Evolutionary conservation across 37 sponge, comb jelly and placozoan genomes (phyloP), one percentile per base, ranked within the genome.

Genomic region (Amphimedon queenslandica): DNA sequence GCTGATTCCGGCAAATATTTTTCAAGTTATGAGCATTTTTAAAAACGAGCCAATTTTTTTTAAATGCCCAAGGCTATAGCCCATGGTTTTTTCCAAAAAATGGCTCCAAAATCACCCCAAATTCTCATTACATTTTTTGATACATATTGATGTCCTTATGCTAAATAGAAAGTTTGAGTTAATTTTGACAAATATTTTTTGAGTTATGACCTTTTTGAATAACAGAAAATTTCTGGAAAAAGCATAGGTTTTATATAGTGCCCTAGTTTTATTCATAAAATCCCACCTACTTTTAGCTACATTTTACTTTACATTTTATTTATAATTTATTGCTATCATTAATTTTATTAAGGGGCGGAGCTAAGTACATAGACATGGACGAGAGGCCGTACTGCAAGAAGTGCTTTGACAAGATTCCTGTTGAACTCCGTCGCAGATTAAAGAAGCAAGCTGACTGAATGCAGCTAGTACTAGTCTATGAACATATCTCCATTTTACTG

Each of bases 351-450:
- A 93, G 91, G 60, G 82, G 83, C 34, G 95, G 91, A 0, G 87
- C 91, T 28, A 88, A 95, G 16, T 96, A 83, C 82, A 74, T 91
- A 3, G 96, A 93, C 63, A 81, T 86, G 77, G 97, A 96, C 67
- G 82, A 88, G 47, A 60, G 91, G 51, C 99, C 99, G 18, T 84
- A 82, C 71, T 98, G 99, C 63, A 95, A 90, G 81, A 92, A 77
- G 34, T 98, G 99, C 72, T 92, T 90, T 56, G 96, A 92, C 57
- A 92, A 77, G 63, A 66, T 92, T 3, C 99, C 99, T 10, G 70
- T 77, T 28, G 96, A 98, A 71, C 75, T 90, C 37, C 67, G 97
- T 33, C 80, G 88, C 24, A 80, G 96, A 66, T 83, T 98, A 35
- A 98, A 98, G 75, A 81, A 85, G 31, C 73, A 83, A 56, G 29